Evolutionary conservation across 2,888 invertebrate genomes (phyloP).

Genomic region (Cyclophora albipunctata): DNA sequence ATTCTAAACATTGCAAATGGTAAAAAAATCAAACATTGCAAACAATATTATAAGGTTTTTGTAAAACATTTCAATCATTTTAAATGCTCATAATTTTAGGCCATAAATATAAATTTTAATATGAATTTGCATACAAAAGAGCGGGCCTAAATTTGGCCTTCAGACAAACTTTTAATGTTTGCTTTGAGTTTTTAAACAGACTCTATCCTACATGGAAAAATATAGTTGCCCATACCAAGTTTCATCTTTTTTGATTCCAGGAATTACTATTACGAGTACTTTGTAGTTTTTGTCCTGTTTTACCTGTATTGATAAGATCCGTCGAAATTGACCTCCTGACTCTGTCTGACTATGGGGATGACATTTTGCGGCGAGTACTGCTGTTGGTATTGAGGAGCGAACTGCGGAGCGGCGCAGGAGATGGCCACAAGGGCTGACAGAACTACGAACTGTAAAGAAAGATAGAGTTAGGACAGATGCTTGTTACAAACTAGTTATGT

Average conservation of each 20-base stretch:
- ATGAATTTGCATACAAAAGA: constrained; percentile 2
- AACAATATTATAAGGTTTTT: too few species aligned
- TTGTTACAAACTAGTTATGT: not conserved
- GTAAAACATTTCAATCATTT: too few species aligned
- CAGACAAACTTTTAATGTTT: not conserved
- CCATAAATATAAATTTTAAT: too few species aligned
- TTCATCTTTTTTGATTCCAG: not conserved
- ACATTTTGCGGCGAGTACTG: constrained; percentile 35
- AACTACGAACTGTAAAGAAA: constrained; percentile 48
- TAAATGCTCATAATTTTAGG: too few species aligned
- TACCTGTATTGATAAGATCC: constrained; percentile 79
- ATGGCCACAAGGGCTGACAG: constrained; percentile 51
- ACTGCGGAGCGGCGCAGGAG: constrained; percentile 55
- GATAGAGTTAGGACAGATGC: not conserved
- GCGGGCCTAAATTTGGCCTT: not conserved
- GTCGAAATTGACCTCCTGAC: constrained; percentile 72
- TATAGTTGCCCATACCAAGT: not conserved
- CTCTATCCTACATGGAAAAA: not conserved
- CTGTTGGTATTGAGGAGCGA: constrained; percentile 34
- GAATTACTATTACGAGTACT: not conserved
- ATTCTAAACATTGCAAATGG: too few species aligned
- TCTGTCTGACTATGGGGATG: constrained; percentile 78
- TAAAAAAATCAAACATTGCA: too few species aligned
- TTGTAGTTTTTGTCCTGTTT: constrained; percentile 3
- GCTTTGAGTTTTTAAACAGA: not conserved